Base-by-base conservation (phyloP, 53 echinoderm and acorn worm species). In the Hippasteria phrygiana region DNA sequence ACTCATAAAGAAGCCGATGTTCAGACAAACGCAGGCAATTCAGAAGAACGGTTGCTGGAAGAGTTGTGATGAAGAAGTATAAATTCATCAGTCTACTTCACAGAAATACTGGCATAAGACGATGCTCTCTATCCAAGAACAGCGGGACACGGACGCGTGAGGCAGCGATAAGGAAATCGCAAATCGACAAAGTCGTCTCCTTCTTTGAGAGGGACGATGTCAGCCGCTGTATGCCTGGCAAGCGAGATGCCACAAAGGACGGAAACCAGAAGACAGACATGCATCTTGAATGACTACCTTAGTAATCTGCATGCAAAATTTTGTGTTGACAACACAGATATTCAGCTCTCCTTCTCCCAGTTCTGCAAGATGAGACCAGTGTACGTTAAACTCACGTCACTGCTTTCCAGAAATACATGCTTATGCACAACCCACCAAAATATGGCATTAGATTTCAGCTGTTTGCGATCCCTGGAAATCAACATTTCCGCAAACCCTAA, bases 391-490 rank as follows among this genome's bases (percentile, higher is more conserved):
- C 55, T 89, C 36, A 89, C 89, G 17, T 71, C 45, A 3, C 24
- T 89, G 35, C 73, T 89, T 5, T 89, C 89, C 17, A 80, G 89
- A 80, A 80, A 55, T 22, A 89, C 50, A 39, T 89, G 89, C 56
- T 80, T 89, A 41, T 89, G 89, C 53, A 62, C 53, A 24, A 53
- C 6, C 22, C 81, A 89, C 55, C 81, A 89, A 41, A 89, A 89
- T 40, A 89, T 89, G 51, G 89, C 79, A 32, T 39, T 89, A 24
- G 78, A 89, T 36, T 20, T 89, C 6, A 79, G 77, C 42, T 51
- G 71, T 26, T 17, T 89, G 28, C 70, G 45, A 77, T 71, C 55
- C 12, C 27, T 80, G 29, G 89, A 72, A 54, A 35, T 89, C n/a
- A 78, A 71, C 41, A 62, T 89, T 55, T 71, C 89, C 4, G 13